Conservation (phyloP, 2,888 invertebrate species). For the Cephus sareptanus region DNA sequence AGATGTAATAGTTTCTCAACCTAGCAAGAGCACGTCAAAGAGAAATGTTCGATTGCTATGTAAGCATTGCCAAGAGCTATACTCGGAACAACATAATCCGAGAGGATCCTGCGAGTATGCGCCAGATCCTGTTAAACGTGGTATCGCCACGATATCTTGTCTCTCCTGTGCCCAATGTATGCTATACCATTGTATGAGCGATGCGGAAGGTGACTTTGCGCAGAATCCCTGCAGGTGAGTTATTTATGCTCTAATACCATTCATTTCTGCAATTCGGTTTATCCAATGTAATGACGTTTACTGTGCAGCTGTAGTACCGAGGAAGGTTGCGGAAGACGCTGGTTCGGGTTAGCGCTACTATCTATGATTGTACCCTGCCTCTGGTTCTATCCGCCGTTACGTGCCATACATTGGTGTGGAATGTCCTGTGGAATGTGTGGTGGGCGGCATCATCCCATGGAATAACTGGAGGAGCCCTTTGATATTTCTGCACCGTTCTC, state of each 20-base stretch:
- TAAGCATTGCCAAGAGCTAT: constrained; percentile 85
- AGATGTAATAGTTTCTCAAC: constrained; percentile 69
- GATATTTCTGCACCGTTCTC: constrained; percentile 61
- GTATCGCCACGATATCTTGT: constrained; percentile 86
- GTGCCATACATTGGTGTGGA: constrained; percentile 86
- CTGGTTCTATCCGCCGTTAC: constrained; percentile 92
- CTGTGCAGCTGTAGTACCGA: constrained; percentile 66
- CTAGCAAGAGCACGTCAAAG: constrained; percentile 60
- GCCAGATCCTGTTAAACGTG: constrained; percentile 83
- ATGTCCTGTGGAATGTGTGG: constrained; percentile 85
- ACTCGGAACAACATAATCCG: constrained; percentile 85
- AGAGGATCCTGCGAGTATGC: constrained; percentile 88
- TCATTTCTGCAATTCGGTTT: no score
- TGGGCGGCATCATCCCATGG: constrained; percentile 75
- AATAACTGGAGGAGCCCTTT: constrained; percentile 65
- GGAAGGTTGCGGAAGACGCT: constrained; percentile 80
- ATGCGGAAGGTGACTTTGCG: constrained; percentile 88
- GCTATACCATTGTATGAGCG: constrained; percentile 94
- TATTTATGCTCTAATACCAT: no score
- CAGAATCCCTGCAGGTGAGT: constrained; percentile 82
- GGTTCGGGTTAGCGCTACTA: constrained; percentile 87
- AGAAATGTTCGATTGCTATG: constrained; percentile 67
- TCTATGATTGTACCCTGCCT: constrained; percentile 92
- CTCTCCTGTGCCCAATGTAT: constrained; percentile 89
- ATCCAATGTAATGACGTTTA: no score